A percentile compares a stretch with the other conserved stretches of the same genome.
Evolutionary conservation across 2,888 invertebrate species (phyloP).

Genomic region (Chironomus tentans): DNA sequence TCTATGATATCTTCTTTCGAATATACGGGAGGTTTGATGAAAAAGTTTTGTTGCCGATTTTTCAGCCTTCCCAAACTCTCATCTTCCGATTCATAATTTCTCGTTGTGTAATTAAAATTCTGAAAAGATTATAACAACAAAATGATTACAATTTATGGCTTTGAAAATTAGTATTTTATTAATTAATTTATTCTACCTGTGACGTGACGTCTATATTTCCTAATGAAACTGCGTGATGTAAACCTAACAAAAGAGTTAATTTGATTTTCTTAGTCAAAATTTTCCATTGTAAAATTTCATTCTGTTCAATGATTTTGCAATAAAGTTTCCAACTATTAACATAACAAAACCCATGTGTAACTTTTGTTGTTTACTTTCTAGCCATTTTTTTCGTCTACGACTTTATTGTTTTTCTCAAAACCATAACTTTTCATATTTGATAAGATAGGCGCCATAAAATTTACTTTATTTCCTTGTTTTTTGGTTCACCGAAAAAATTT

Average conservation of each 20-base stretch:
- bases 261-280: neutral
- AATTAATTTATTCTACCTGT: constrained; percentile 34
- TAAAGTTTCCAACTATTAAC: neutral
- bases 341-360: no score
- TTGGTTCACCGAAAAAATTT: no score
- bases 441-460: constrained; percentile 15
- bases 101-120: constrained; percentile 61
- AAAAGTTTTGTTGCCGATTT: constrained; percentile 45
- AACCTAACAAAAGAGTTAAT: constrained; percentile 32
- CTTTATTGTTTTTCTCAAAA: neutral
- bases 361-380: no score
- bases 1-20: constrained; percentile 78
- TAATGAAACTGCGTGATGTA: constrained; percentile 43
- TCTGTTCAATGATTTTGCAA: neutral
- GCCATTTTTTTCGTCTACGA: neutral
- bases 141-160: constrained; percentile 1
- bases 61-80: constrained; percentile 64
- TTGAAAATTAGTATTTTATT: neutral
- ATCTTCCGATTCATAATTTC: constrained; percentile 73
- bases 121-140: constrained; percentile 35
- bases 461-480: neutral
- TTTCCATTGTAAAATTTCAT: no score
- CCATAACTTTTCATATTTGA: constrained; percentile 20
- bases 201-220: constrained; percentile 40
- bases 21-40: constrained; percentile 49